Evolutionary conservation across 2,888 invertebrate species (phyloP).

Genomic region (Rhorus exstirpatorius): DNA sequence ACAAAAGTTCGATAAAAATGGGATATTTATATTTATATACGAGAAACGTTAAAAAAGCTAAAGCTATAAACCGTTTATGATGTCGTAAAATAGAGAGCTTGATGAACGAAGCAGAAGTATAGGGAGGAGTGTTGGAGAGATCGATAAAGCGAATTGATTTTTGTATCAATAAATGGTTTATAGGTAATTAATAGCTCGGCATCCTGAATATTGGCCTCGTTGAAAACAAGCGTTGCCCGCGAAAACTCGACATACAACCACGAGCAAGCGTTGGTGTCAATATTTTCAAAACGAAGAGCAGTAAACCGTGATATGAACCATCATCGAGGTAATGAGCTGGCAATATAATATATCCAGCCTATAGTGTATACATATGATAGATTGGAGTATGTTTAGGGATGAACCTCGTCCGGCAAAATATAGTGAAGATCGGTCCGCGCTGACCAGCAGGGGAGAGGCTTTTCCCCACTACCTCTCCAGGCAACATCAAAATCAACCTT

Average conservation of each 20-base stretch:
- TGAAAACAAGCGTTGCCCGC: constrained; percentile 39
- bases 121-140: neutral
- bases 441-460: constrained; percentile 49
- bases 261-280: constrained; percentile 64
- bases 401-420: constrained; percentile 62
- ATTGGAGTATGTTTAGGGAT: constrained; percentile 12
- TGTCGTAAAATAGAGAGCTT: neutral
- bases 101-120: neutral
- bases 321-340: constrained; percentile 78
- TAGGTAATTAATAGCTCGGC: constrained; percentile 46
- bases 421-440: constrained; percentile 48
- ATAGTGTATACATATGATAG: constrained; percentile 18
- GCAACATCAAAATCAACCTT: constrained; percentile 48
- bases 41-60: neutral
- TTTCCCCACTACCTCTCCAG: constrained; percentile 27
- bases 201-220: constrained; percentile 22
- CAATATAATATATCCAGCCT: constrained; percentile 74
- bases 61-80: neutral
- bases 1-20: too few relatives aligned
- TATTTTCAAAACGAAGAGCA: constrained; percentile 77
- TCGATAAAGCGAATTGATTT: constrained; percentile 25
- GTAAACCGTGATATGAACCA: constrained; percentile 76
- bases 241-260: neutral
- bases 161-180: constrained; percentile 49
- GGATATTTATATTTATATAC: too few relatives aligned